A percentile compares a stretch with the other conserved stretches of the same genome.
These are phyloP conservation scores for Rhabditoides inermis DNA, from an alignment of 2,888 invertebrate genomes.

Conservation along the genomic window DNA sequence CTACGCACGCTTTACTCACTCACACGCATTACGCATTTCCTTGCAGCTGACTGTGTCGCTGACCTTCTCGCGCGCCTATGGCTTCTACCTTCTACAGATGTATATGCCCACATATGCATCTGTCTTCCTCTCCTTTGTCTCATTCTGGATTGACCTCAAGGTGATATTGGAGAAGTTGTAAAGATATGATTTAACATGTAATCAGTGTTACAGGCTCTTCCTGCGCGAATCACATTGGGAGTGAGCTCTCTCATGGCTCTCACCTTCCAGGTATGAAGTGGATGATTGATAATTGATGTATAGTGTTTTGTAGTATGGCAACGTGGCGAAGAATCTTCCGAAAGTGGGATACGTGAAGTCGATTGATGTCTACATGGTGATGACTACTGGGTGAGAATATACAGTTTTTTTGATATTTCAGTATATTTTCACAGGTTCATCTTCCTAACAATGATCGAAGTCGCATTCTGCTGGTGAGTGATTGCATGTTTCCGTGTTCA, in stretches of 20 bases:
- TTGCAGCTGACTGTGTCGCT: slow-evolving; percentile 41
- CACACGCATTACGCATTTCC: neutral
- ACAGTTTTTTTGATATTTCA: neutral
- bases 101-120: slow-evolving; percentile 47
- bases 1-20: neutral
- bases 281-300: no score
- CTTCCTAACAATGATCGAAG: slow-evolving; percentile 46
- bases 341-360: slow-evolving; percentile 49
- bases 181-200: neutral
- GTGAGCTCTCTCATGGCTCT: slow-evolving; percentile 44
- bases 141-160: slow-evolving; percentile 48
- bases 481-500: neutral
- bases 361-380: slow-evolving; percentile 45
- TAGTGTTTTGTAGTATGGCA: slow-evolving; percentile 39
- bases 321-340: slow-evolving; percentile 44
- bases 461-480: slow-evolving; percentile 38
- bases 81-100: slow-evolving; percentile 48
- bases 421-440: slow-evolving; percentile 30
- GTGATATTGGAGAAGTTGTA: neutral
- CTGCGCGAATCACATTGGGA: slow-evolving; percentile 44
- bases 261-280: slow-evolving; percentile 43
- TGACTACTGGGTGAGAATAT: slow-evolving; percentile 34
- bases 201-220: slow-evolving; percentile 19
- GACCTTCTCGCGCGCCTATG: slow-evolving; percentile 46
- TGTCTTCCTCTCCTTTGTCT: slow-evolving; percentile 42